These are phyloP conservation scores for Hycleus phaleratus DNA, from an alignment of 1,140 invertebrate genomes.

Conservation along the genomic window DNA sequence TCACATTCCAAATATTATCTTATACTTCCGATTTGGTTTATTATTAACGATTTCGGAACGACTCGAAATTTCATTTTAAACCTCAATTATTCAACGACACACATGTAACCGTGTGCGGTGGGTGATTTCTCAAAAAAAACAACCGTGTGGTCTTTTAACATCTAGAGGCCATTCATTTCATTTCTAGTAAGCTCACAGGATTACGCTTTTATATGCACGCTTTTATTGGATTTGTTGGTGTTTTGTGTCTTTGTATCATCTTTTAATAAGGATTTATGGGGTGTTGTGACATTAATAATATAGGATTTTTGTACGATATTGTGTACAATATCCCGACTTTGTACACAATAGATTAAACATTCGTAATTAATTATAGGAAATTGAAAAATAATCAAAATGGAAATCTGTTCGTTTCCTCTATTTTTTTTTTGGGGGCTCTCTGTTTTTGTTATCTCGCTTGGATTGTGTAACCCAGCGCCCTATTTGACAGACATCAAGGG, in stretches of 20 bases:
- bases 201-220: constrained; percentile 26
- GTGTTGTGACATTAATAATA: constrained; percentile 31
- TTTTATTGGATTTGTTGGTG: constrained; percentile 32
- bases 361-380: neutral
- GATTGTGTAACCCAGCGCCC: no score
- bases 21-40: neutral
- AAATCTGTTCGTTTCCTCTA: neutral
- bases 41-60: neutral
- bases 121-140: no score
- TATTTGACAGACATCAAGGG: no score
- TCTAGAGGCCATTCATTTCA: constrained; percentile 7
- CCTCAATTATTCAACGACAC: no score
- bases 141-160: no score
- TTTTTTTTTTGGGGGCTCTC: neutral
- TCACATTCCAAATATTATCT: neutral
- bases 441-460: no score
- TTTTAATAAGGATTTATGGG: constrained; percentile 32
- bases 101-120: no score
- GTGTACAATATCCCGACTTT: neutral
- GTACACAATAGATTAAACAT: neutral
- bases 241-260: constrained; percentile 27
- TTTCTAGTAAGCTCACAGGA: constrained; percentile 15
- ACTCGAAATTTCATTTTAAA: no score
- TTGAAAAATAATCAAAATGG: neutral
- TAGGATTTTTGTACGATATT: constrained; percentile 16